Evolutionary conservation across 2,888 invertebrate species (phyloP).

Genomic region (Iselma pallidipennis): DNA sequence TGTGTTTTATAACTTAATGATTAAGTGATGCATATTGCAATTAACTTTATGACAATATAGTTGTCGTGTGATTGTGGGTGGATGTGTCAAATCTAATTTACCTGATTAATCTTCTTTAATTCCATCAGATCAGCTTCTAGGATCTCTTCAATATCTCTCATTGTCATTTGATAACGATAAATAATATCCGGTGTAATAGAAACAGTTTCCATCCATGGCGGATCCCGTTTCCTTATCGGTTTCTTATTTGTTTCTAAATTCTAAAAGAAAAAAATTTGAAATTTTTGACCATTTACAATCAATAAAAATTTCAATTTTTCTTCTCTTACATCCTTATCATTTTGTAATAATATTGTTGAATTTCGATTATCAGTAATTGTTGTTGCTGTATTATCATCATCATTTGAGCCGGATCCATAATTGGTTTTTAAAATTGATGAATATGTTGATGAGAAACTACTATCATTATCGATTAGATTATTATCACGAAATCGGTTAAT

Average conservation of each 20-base stretch:
- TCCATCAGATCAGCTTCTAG: conserved; percentile 64
- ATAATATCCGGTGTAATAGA: conserved; percentile 68
- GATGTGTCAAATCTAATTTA: too few species aligned
- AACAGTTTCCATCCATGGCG: conserved; percentile 71
- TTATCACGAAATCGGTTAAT: conserved; percentile 48
- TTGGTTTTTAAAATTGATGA: conserved; percentile 74
- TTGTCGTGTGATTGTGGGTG: too few species aligned
- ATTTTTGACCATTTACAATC: conserved; percentile 3
- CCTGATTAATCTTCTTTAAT: conserved; percentile 62
- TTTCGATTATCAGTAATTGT: conserved; percentile 26
- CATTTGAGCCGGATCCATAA: conserved; percentile 55
- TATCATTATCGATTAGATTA: conserved; percentile 57
- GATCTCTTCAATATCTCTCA: conserved; percentile 63
- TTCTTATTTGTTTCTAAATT: conserved; percentile 57
- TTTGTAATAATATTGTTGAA: conserved; percentile 38
- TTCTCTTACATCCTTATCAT: conserved; percentile 31
- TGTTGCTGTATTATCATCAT: conserved; percentile 47
- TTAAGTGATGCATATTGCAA: too few species aligned
- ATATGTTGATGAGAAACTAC: conserved; percentile 71
- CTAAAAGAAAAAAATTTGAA: conserved; percentile 30
- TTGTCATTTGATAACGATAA: conserved; percentile 69
- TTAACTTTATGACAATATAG: too few species aligned
- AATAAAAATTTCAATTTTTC: neutral
- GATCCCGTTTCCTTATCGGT: conserved; percentile 58
- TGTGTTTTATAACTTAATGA: too few species aligned